These are phyloP conservation scores for Zaprionus tsacasi DNA, from an alignment of 1,140 invertebrate species.

Conservation along the genomic window DNA sequence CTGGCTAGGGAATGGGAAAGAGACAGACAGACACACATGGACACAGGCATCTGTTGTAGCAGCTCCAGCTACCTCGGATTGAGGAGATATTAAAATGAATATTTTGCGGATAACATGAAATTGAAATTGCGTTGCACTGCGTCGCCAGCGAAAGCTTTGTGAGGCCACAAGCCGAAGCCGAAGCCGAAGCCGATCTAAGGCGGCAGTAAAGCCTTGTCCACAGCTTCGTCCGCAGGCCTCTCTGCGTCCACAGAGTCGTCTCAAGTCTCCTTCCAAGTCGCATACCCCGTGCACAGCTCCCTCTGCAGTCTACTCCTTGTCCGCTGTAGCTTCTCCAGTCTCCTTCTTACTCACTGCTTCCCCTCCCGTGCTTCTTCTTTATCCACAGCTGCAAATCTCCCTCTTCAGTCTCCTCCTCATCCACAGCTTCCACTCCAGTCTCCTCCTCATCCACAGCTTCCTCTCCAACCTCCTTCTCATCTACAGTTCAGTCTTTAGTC, in stretches of 20 bases:
- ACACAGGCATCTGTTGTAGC: background rate
- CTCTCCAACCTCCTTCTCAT: conserved; percentile 36
- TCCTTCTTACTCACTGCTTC: no score
- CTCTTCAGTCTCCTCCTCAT: no score
- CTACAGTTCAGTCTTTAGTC: background rate
- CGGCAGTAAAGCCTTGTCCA: conserved; percentile 38
- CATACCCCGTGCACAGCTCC: conserved; percentile 33
- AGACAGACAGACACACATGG: background rate
- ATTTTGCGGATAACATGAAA: conserved; percentile 83
- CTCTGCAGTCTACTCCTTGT: conserved; percentile 14
- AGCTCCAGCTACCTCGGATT: conserved; percentile 55
- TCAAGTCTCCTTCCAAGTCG: no score
- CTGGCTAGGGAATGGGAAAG: background rate
- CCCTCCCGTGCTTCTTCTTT: no score
- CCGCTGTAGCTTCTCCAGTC: no score
- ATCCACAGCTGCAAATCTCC: no score
- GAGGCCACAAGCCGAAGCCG: background rate
- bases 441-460: conserved; percentile 21
- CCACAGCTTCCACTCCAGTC: no score
- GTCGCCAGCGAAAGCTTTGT: conserved; percentile 39
- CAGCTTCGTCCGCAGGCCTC: no score
- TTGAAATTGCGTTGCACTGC: conserved; percentile 76
- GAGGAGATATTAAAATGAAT: conserved; percentile 83
- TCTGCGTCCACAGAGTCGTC: conserved; percentile 38
- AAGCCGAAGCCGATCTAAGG: conserved; percentile 20